Evolutionary conservation across 2,113 vertebrate species (phyloP).

Genomic region (Phainopepla nitens): DNA sequence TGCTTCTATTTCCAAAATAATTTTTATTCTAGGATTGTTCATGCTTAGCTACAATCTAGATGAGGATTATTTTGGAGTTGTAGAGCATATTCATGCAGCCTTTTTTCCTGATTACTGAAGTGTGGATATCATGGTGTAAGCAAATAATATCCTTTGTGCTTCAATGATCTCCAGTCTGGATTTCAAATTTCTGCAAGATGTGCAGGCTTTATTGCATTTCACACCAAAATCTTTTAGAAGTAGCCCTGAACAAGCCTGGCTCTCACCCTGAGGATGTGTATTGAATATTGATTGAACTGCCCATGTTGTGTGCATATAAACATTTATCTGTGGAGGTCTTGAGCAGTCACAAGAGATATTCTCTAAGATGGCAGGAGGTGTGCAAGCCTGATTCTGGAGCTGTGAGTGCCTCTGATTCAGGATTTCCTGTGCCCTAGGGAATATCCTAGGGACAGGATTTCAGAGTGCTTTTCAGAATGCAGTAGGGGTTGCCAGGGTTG

Average conservation of each 20-base stretch:
- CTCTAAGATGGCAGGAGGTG: neutral
- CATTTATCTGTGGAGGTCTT: neutral
- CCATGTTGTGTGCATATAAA: neutral
- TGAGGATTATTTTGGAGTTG: conserved; percentile 21
- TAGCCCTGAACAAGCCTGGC: neutral
- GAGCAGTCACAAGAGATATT: neutral
- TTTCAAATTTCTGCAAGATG: conserved; percentile 40
- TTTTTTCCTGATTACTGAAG: conserved; percentile 24
- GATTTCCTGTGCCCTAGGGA: neutral
- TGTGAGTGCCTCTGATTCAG: neutral
- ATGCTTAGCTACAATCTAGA: neutral
- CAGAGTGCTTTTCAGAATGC: neutral
- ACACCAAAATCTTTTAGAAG: conserved; percentile 1
- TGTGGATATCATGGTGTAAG: conserved; percentile 48
- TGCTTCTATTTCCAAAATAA: neutral
- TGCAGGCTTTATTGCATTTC: conserved; percentile 12
- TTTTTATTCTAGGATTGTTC: neutral
- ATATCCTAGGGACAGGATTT: neutral
- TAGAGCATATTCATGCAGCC: neutral
- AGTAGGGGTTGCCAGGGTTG: neutral
- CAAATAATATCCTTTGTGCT: conserved; percentile 46
- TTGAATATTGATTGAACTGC: neutral
- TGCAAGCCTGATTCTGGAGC: neutral
- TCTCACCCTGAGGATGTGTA: neutral
- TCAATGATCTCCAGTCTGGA: conserved; percentile 8